A percentile compares a stretch with the other conserved stretches of the same genome.
phyloP scores from a whole-genome alignment of 2,113 vertebrate species.

The Sinosuthora webbiana region DNA sequence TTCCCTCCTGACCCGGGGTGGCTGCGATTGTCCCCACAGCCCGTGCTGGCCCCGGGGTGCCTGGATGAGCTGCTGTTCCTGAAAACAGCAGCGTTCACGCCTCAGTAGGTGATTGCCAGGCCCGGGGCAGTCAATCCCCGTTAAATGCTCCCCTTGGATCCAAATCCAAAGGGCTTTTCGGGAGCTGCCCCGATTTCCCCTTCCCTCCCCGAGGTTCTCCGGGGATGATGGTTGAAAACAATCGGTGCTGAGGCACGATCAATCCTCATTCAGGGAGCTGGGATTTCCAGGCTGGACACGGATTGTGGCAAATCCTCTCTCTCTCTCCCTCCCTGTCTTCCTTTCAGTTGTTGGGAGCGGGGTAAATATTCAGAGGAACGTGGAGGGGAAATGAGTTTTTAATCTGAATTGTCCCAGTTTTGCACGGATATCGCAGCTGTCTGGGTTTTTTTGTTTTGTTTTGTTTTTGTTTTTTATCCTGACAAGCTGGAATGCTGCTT shows the following conservation, averaged over 20 bases:
- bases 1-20: background rate
- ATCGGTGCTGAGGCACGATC: background rate
- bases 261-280: background rate
- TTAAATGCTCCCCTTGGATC: background rate
- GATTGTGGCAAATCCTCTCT: background rate
- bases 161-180: background rate
- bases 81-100: background rate
- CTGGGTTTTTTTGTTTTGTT: too few relatives aligned
- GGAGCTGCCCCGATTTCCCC: background rate
- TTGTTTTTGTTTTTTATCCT: background rate
- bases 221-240: background rate
- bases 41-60: background rate
- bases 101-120: background rate
- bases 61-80: background rate
- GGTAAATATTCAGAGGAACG: background rate
- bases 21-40: fast-evolving
- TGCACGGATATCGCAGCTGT: background rate
- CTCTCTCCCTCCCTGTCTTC: background rate
- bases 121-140: background rate
- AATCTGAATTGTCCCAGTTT: constrained; percentile 1
- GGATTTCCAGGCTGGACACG: background rate
- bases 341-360: background rate
- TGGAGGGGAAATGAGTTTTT: background rate
- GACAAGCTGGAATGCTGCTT: background rate
- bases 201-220: background rate